Evolutionary conservation across 2,888 invertebrate genomes (phyloP), one percentile per base, ranked within the genome.

Genomic region (Acleris cristana): DNA sequence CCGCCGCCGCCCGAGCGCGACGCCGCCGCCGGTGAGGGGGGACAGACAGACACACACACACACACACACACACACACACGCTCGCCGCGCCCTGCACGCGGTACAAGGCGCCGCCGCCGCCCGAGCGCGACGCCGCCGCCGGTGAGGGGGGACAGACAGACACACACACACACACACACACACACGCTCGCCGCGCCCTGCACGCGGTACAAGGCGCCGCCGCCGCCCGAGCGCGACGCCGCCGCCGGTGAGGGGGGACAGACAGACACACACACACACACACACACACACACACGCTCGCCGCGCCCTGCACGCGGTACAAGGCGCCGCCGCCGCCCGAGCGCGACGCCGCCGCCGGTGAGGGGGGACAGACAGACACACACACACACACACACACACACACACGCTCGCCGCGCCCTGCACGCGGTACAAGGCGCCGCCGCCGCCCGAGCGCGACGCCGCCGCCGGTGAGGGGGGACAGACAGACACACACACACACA

Each of bases 1-100:
- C 89, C 89, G 75, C 84, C 89, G 52, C 84, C 85, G 71, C 82
- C 80, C 26, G 94, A 95, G 74, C 68, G 79, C 8, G 84, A 84
- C 65, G 71, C 73, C 58, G 79, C 74, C 69, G 69, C 74, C 51
- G 72, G 34, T 34, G 12, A 34, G 34, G 1, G n/a, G 6, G 8
- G 8, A 12, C 34, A 12, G 12, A 4, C 34, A 34, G 12, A 3
- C 34, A 12, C 12, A 12, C 8, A 12, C 8, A 10, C 12, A 34
- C 34, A 4, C 8, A 12, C 8, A 34, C 34, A 1, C 34, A 34
- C 34, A 10, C 12, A 12, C 12, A 98, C 72, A 92, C 95, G 69
- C 97, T 98, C 64, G 96, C 98, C 70, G 96, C 97, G 91, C 96
- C 96, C 84, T 97, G 97, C 90, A 96, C 97, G 73, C 84, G 86